Evolutionary conservation across 2,888 invertebrate genomes (phyloP), one percentile per base, ranked within the genome.

Genomic region (Megamerina dolium): DNA sequence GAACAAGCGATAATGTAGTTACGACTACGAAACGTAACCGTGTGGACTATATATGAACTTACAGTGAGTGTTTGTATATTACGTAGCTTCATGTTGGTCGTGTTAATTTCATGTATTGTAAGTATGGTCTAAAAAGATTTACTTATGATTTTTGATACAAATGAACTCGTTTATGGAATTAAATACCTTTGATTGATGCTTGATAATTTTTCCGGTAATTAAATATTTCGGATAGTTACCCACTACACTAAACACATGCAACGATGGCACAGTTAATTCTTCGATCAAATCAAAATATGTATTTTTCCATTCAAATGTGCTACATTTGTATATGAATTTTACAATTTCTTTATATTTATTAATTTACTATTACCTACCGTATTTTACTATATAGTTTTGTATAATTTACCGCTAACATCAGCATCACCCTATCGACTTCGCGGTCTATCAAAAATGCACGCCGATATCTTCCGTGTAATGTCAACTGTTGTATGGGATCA

Each of bases 221-320:
- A 68, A 19, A 34, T 62, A 67, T 13, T 60, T 50, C 0, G 50
- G 57, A 17, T 53, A 42, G 1, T 38, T 50, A 3, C 65, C 66
- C 16, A 67, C 52, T 3, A 63, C 45, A 34, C 55, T 55, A 2
- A 64, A 46, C 3, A 55, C 33, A 20, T 58, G 50, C 5, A 66
- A 46, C 13, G 57, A 46, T 0, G 68, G 59, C 33, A 67, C 31
- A 1, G 49, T 57, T 1, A 61, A 44, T 17, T 69, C 66, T 31
- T 65, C 60, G 1, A 59, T 36, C 3, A 59, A 58, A 50, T 66
- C 60, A 30, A 68, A 68, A 46, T 60, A 64, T 1, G 63, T 59
- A 20, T 61, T 58, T 30, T 58, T 43, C 68, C 69, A 69, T 41
- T 62, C 59, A 36, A 60, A 69, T 20, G 60, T 60, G 41, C 68